Evolutionary conservation across 2,797 vertebrate genomes (phyloP).

Genomic region (Hyperoplus lanceolatus): DNA sequence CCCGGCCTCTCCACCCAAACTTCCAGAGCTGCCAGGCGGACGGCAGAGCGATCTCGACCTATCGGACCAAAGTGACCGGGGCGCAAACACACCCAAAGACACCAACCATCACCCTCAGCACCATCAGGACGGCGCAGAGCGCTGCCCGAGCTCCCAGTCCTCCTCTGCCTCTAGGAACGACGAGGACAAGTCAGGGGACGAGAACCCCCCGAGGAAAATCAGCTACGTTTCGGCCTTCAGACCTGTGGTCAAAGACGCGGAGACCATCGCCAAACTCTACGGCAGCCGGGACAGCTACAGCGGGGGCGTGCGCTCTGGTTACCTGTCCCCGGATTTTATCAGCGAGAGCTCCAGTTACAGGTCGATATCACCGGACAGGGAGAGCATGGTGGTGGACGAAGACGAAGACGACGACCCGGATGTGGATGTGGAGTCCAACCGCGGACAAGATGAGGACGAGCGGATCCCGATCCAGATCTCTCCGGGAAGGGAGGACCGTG

Average conservation of each 20-base stretch:
- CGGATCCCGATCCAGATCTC: conserved; percentile 80
- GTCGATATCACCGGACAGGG: conserved; percentile 90
- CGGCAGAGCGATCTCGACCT: conserved; percentile 80
- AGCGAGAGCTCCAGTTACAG: conserved; percentile 96
- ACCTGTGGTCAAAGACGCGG: conserved; percentile 94
- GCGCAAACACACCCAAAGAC: conserved; percentile 85
- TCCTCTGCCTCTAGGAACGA: conserved; percentile 76
- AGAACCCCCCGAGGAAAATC: conserved; percentile 86
- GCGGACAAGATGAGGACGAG: conserved; percentile 91
- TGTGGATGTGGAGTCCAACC: conserved; percentile 93
- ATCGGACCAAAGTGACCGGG: conserved; percentile 83
- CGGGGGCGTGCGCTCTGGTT: conserved; percentile 84
- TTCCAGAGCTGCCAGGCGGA: conserved; percentile 80
- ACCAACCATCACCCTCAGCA: conserved; percentile 50
- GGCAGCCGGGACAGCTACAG: conserved; percentile 90
- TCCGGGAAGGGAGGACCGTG: conserved; percentile 70
- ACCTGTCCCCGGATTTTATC: conserved; percentile 93
- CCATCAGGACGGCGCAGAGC: conserved; percentile 78
- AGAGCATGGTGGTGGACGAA: conserved; percentile 83
- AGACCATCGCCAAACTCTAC: conserved; percentile 97
- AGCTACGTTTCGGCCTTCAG: conserved; percentile 96
- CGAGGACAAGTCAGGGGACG: conserved; percentile 87
- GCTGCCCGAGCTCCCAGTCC: conserved; percentile 84
- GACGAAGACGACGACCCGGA: conserved; percentile 87
- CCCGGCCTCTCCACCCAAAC: conserved; percentile 89